phyloP scores from a whole-genome alignment of 2,797 vertebrate genomes.

The Gymnothorax reevesii region DNA sequence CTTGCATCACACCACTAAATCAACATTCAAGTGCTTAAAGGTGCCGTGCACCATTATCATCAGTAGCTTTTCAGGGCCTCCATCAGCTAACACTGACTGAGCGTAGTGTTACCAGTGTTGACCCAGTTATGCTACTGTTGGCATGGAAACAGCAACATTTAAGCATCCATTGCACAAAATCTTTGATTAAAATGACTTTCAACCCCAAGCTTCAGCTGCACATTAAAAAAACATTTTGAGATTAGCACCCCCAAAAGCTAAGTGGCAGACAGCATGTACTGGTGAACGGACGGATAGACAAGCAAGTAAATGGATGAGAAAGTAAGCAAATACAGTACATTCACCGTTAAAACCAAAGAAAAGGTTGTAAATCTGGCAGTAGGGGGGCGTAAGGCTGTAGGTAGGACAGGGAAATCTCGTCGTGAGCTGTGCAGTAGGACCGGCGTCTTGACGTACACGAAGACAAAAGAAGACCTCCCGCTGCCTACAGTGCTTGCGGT shows the following conservation, averaged over 20 bases:
- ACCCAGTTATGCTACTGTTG: slow-evolving; percentile 48
- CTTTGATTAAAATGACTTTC: slow-evolving; percentile 33
- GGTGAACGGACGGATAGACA: neutral
- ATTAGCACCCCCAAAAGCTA: neutral
- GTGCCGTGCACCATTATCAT: slow-evolving; percentile 66
- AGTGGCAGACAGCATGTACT: neutral
- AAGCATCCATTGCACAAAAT: slow-evolving; percentile 70
- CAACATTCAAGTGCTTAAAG: slow-evolving; percentile 80
- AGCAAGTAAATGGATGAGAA: too few species aligned
- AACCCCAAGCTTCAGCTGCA: slow-evolving; percentile 19
- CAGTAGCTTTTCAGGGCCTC: slow-evolving; percentile 40
- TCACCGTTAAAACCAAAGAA: too few species aligned
- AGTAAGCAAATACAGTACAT: too few species aligned
- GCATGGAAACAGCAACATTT: slow-evolving; percentile 63
- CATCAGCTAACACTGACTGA: slow-evolving; percentile 36
- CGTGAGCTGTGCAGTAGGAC: too few species aligned
- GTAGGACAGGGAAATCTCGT: too few species aligned
- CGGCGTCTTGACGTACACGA: too few species aligned
- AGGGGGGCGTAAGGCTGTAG: too few species aligned
- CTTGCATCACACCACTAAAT: slow-evolving; percentile 89
- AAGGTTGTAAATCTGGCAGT: too few species aligned
- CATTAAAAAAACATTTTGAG: neutral
- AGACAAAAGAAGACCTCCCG: too few species aligned
- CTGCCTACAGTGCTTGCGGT: too few species aligned
- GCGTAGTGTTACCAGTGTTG: slow-evolving; percentile 24